Evolutionary conservation across 30 jellyfish, hydroid and myxozoan species (phyloP).

Genomic region (Hydractinia echinata): DNA sequence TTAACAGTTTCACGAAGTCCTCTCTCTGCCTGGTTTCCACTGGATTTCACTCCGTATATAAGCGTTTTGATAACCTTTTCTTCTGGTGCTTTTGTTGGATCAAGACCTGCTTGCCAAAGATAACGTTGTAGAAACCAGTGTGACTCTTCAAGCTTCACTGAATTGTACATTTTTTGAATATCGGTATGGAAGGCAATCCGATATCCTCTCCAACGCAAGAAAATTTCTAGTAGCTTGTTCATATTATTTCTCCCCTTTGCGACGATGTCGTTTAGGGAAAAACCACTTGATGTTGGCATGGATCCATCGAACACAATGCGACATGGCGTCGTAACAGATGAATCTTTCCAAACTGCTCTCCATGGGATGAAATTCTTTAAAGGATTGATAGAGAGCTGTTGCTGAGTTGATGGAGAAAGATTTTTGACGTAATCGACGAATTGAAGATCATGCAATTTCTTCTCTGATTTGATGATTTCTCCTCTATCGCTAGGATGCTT

Average conservation of each 20-base stretch:
- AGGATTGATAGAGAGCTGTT: background rate
- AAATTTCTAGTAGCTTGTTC: constrained; percentile 27
- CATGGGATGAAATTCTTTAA: background rate
- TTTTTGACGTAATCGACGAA: constrained; percentile 4
- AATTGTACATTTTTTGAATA: constrained; percentile 7
- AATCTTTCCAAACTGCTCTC: constrained; percentile 31
- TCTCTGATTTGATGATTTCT: background rate
- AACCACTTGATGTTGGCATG: constrained; percentile 9
- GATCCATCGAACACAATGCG: constrained; percentile 15
- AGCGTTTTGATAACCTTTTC: too few relatives aligned
- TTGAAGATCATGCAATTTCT: background rate
- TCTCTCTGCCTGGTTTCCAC: too few relatives aligned
- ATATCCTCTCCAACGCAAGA: constrained; percentile 28
- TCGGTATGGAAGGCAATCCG: constrained; percentile 21
- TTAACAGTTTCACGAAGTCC: too few relatives aligned
- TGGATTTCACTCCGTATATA: too few relatives aligned
- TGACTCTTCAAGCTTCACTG: background rate
- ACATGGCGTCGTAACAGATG: background rate
- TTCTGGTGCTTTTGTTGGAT: too few relatives aligned
- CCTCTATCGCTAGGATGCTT: background rate
- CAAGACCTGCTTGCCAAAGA: constrained; percentile 8
- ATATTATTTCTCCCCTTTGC: constrained; percentile 17
- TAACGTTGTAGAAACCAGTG: background rate
- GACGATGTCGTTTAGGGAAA: background rate
- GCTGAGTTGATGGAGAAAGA: background rate